Percentiles rank a stretch among this genome's conserved stretches.
phyloP scores from a whole-genome alignment of 2,113 vertebrate species.

The Plecturocebus donacophilus region DNA sequence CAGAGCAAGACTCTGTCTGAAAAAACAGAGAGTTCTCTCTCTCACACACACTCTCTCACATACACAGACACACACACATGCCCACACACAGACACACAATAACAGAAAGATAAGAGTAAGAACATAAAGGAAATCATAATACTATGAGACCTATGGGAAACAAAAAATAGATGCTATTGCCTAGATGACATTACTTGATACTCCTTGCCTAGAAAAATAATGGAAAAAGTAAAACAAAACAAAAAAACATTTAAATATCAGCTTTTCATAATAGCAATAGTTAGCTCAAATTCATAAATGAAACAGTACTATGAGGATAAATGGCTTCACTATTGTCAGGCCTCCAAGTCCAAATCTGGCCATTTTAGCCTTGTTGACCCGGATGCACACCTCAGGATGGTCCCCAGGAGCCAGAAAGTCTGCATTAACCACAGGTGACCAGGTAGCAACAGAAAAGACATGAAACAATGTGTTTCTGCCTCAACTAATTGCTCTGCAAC shows the following conservation, averaged over 20 bases:
- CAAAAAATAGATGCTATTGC: not conserved
- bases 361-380: too few species aligned
- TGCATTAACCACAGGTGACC: too few species aligned
- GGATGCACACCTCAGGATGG: too few species aligned
- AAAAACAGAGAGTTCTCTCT: too few species aligned
- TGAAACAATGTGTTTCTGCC: too few species aligned
- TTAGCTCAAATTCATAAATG: not conserved
- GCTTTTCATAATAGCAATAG: not conserved
- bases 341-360: too few species aligned
- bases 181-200: not conserved
- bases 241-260: not conserved
- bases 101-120: not conserved
- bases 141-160: not conserved
- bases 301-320: not conserved
- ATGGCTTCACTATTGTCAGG: not conserved
- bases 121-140: not conserved
- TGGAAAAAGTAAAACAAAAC: not conserved
- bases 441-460: too few species aligned
- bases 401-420: too few species aligned
- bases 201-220: not conserved
- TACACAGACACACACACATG: accelerated
- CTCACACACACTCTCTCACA: not conserved
- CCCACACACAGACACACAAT: not conserved
- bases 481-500: too few species aligned
- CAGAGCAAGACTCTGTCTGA: too few species aligned